Evolutionary conservation across 1,140 invertebrate species (phyloP), one percentile per base, ranked within the genome.

Genomic region (Rhyzopertha dominica): DNA sequence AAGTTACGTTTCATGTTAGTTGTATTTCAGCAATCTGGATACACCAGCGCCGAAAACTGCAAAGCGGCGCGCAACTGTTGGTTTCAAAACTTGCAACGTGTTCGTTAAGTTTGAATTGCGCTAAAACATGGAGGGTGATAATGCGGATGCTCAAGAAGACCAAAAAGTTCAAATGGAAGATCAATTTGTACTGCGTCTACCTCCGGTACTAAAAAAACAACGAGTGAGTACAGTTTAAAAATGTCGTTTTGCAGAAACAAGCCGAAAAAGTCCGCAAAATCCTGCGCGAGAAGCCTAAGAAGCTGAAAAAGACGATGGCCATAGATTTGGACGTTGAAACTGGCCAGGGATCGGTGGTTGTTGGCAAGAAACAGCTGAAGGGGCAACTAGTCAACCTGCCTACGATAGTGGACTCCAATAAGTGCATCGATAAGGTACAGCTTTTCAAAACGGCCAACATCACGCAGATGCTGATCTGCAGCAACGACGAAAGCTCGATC

Each of bases 381-480:
- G 56, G 44, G 5, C 51, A 51, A 39, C 19, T 67, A 19, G 46
- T 49, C 22, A 54, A 63, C 34, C 48, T 67, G 17, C 65, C 65
- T 0, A 63, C 63, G 4, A 56, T 64, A n/a, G 53, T 61, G 17
- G 65, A 67, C 37, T 61, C 62, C 0, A 44, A 56, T 18, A 64
- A 63, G 43, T 20, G 16, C 3, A 24, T 45, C 14, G 53, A 67
- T 36, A 51, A 47, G 30, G 20, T 40, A 3, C 43, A 48, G 22
- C 32, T 63, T 9, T 63, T 34, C 30, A 67, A 67, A 49, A 63
- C 61, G 5, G 65, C 63, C 0, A 56, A 63, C 49, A 53, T 67
- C 34, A 55, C 41, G 31, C 51, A 63, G 22, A 59, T 67, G 30
- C 47, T 65, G 20, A 14, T 54, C 22, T 43, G 47, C 14, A 19